phyloP scores from a whole-genome alignment of 2,797 vertebrate genomes.

The Muscicapa striata region DNA sequence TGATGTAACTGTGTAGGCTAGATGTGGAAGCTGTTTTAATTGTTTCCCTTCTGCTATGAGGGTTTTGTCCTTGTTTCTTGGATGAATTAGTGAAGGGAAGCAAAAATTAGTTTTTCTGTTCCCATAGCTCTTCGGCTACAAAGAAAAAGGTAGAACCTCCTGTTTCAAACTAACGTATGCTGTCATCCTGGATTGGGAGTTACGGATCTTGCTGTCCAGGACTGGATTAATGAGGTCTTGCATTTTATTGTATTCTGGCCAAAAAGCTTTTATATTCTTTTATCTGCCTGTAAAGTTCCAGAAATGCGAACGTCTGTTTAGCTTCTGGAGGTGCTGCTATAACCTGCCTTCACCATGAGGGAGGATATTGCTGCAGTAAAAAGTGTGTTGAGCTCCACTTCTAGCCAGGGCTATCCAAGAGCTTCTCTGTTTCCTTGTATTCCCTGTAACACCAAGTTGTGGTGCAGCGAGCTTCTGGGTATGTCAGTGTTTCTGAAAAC shows the following conservation, averaged over 20 bases:
- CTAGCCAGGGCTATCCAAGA: background rate
- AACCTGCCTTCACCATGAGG: background rate
- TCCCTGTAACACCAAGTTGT: background rate
- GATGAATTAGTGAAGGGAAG: background rate
- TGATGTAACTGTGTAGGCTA: background rate
- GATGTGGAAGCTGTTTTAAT: background rate
- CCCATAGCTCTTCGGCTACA: background rate
- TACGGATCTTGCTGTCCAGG: background rate
- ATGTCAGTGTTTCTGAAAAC: background rate
- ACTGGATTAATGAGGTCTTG: background rate
- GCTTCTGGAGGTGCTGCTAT: background rate
- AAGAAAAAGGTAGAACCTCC: background rate
- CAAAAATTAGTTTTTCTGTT: background rate
- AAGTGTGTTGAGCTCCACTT: background rate
- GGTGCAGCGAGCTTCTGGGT: background rate
- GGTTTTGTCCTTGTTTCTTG: background rate
- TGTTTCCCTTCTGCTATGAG: background rate
- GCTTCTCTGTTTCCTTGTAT: background rate
- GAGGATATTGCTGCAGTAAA: background rate
- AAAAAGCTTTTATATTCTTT: background rate
- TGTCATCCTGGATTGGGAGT: background rate
- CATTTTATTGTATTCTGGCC: background rate
- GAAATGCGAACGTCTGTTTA: background rate
- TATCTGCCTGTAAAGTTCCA: background rate
- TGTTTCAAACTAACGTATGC: background rate